Conservation (phyloP, 1,140 invertebrate genomes). For the Pachypsylla venusta region DNA sequence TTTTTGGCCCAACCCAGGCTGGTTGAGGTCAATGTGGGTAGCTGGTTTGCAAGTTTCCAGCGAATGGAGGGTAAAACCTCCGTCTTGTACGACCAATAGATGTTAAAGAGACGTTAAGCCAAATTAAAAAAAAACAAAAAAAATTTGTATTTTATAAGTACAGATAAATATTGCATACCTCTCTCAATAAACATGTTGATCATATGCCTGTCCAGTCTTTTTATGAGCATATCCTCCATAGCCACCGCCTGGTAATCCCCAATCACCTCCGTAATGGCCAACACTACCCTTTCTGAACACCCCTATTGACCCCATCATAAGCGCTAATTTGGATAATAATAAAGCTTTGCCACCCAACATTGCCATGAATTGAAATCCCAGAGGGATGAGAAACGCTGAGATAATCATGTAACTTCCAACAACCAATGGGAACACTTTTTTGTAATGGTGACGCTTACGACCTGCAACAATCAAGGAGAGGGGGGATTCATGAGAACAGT, state of each 20-base stretch:
- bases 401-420: constrained; percentile 28
- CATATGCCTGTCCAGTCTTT: background rate
- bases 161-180: too few species aligned
- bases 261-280: background rate
- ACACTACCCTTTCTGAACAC: constrained; percentile 20
- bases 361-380: constrained; percentile 30
- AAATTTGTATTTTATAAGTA: too few species aligned
- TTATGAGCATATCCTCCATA: background rate
- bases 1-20: too few species aligned
- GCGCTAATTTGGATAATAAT: constrained; percentile 26
- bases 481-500: too few species aligned
- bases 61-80: too few species aligned
- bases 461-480: constrained; percentile 11
- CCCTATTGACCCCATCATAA: constrained; percentile 23
- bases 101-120: too few species aligned
- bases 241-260: background rate
- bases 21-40: too few species aligned
- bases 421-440: constrained; percentile 27
- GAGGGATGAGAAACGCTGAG: constrained; percentile 25
- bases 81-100: too few species aligned
- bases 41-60: too few species aligned
- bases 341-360: constrained; percentile 28
- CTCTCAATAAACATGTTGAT: background rate
- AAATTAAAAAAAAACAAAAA: too few species aligned
- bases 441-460: constrained; percentile 22